These are phyloP conservation scores for Trididemnum miniatum DNA, from an alignment of 23 tunicate genomes.

Conservation along the genomic window DNA sequence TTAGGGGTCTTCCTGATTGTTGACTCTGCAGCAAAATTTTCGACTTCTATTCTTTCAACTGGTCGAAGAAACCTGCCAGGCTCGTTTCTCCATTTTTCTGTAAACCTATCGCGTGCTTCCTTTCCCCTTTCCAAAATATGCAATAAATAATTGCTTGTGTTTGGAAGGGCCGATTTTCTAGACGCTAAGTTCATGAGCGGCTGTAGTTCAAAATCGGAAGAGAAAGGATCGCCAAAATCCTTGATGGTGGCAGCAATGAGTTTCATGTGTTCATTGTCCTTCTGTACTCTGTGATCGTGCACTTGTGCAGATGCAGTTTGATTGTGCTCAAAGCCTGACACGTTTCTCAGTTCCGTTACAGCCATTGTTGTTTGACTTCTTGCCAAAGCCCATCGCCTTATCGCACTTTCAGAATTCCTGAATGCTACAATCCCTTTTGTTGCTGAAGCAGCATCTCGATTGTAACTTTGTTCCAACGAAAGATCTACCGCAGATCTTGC, in stretches of 20 bases:
- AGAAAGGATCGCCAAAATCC: neutral
- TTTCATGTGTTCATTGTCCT: neutral
- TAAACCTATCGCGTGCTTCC: neutral
- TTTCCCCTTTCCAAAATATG: neutral
- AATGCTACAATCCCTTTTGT: neutral
- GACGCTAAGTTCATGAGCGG: neutral
- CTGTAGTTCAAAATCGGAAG: neutral
- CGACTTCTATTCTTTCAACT: neutral
- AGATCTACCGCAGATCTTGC: neutral
- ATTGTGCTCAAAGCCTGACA: neutral
- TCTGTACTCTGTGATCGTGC: neutral
- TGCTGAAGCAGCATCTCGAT: constrained; percentile 1
- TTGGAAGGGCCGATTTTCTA: neutral
- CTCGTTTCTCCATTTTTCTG: neutral
- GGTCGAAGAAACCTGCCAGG: neutral
- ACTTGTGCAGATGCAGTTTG: neutral
- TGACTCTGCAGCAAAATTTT: neutral
- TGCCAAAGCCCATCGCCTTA: neutral
- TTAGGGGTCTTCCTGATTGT: neutral
- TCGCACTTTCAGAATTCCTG: neutral
- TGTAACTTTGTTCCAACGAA: neutral
- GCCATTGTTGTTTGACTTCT: neutral
- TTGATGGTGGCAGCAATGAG: neutral
- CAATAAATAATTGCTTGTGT: neutral
- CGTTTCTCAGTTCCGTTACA: neutral